Base-by-base conservation (phyloP, 2,888 invertebrate species). In the Drosophila demipolita region DNA sequence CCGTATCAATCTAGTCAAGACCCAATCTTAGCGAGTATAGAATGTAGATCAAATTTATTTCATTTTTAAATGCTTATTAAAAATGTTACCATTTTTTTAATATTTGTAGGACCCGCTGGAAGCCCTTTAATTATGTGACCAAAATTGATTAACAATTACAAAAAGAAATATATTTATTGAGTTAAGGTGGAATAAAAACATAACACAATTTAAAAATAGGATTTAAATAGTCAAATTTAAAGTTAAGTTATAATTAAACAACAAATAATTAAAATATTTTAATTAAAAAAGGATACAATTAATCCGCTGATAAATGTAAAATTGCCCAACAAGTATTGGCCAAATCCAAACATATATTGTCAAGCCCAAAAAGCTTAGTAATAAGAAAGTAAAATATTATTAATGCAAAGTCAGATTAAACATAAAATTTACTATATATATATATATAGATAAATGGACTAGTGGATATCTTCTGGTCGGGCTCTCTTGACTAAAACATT, bases 101-200 rank as follows among this genome's bases (percentile, higher is more conserved):
- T 20, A 42, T 1, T 6, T n/a, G 0, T n/a, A 5, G 2, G 1
- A 11, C 6, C 0, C 26, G 0, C 26, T 12, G 6, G 2, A 42
- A 12, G 4, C 7, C 1, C 1, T 6, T 42, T 2, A 42, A 20
- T 20, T n/a, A 6, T 3, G 12, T 20, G 1, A 20, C 3, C 12
- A 20, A 12, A 1, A 45, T 20, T 12, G 12, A 7, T 7, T 12
- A 12, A 20, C 3, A n/a, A 42, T 20, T 12, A 42, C 11, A 11
- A 12, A 38, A 9, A 9, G 0, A n/a, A 4, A 40, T 9, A 8
- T 40, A 40, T 42, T 20, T 42, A 20, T 42, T 42, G 6, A n/a
- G 2, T 40, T 5, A n/a, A 40, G n/a, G 0, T 9, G 9, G 1
- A 40, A 2, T n/a, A 4, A 12, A 35, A 4, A n/a, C 11, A n/a